Evolutionary conservation across 2,888 invertebrate genomes (phyloP).

Genomic region (Tipula helvola): DNA sequence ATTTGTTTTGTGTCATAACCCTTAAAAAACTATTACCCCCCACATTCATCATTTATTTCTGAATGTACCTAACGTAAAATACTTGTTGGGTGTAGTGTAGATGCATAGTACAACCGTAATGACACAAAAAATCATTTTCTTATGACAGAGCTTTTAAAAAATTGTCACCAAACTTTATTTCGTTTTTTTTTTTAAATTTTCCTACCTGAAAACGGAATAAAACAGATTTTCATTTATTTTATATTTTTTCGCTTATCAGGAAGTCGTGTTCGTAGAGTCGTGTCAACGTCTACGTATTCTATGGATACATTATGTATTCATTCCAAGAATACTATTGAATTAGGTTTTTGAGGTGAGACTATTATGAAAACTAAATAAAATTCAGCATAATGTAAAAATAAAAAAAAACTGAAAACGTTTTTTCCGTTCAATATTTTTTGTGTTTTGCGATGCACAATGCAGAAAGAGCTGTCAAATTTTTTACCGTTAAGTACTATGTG

Average conservation of each 20-base stretch:
- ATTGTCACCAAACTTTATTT: not conserved
- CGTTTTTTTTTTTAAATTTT: not conserved
- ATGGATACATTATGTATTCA: too few species aligned
- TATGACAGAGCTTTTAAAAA: not conserved
- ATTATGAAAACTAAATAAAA: too few species aligned
- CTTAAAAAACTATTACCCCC: not conserved
- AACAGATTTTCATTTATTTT: not conserved
- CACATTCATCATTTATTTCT: not conserved
- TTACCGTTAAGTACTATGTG: not conserved
- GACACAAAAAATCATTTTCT: not conserved
- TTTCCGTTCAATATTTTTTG: too few species aligned
- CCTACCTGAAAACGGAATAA: not conserved
- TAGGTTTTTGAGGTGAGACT: not conserved
- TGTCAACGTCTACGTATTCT: too few species aligned
- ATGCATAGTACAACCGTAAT: not conserved
- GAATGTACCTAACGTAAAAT: not conserved
- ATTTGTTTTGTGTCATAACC: not conserved
- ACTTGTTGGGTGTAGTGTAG: not conserved
- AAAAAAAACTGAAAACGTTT: too few species aligned
- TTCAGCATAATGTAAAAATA: too few species aligned
- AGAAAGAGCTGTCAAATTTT: too few species aligned
- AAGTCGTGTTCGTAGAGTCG: not conserved
- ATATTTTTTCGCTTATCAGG: not conserved
- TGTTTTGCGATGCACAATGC: too few species aligned
- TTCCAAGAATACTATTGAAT: not conserved